phyloP scores from a whole-genome alignment of 2,113 vertebrate genomes.

The Melanerpes aurifrons region DNA sequence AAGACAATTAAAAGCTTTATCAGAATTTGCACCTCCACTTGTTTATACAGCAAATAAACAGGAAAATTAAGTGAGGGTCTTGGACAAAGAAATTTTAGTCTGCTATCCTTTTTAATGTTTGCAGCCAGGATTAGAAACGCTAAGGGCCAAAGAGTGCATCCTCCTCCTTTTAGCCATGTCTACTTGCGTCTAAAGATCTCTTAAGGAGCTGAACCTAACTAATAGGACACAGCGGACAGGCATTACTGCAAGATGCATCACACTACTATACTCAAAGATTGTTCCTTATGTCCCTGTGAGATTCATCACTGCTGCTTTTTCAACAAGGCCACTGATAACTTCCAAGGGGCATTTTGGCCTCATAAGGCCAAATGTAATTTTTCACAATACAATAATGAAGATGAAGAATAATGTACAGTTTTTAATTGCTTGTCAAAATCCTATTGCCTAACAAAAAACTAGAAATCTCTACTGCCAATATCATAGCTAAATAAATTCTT shows the following conservation, averaged over 20 bases:
- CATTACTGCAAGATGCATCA: neutral
- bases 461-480: slow-evolving; percentile 2
- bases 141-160: neutral
- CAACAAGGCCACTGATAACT: neutral
- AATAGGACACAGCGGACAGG: neutral
- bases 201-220: neutral
- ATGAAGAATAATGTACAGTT: neutral
- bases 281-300: neutral
- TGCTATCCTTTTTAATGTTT: neutral
- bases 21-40: neutral
- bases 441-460: neutral
- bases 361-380: slow-evolving; percentile 2
- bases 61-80: neutral
- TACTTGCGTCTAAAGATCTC: neutral
- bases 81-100: neutral
- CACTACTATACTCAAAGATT: neutral
- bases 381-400: neutral
- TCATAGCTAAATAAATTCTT: neutral
- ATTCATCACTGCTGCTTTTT: neutral
- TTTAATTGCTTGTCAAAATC: slow-evolving; percentile 19
- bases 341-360: neutral
- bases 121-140: neutral
- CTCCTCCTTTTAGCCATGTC: neutral
- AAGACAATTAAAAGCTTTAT: neutral
- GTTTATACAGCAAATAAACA: neutral